A percentile compares a stretch with the other conserved stretches of the same genome.
phyloP scores from a whole-genome alignment of 92 coral and sea anemone genomes.

The Siderastrea radians region DNA sequence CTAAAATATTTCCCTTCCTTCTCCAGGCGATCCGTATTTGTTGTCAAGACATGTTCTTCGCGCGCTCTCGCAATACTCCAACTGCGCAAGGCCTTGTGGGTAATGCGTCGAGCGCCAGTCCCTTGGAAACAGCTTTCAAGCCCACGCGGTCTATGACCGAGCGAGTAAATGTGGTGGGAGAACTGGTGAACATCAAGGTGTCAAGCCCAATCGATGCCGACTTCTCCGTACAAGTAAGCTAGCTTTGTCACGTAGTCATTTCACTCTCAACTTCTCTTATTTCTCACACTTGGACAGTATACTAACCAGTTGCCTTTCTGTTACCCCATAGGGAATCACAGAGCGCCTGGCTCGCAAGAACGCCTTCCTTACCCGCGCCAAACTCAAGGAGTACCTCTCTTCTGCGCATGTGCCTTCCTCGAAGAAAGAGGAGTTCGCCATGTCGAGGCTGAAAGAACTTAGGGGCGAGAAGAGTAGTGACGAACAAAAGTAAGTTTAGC shows the following conservation, averaged over 20 bases:
- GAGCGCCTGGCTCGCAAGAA: conserved; percentile 93
- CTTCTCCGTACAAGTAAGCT: conserved; percentile 90
- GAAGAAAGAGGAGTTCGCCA: conserved; percentile 86
- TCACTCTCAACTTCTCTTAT: too few species aligned
- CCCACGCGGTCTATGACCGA: conserved; percentile 86
- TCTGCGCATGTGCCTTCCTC: conserved; percentile 88
- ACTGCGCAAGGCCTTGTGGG: conserved; percentile 76
- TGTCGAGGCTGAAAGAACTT: conserved; percentile 88
- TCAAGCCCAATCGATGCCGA: conserved; percentile 84
- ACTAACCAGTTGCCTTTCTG: neutral
- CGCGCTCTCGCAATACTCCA: conserved; percentile 88
- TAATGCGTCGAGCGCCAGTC: conserved; percentile 69
- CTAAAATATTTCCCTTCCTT: neutral
- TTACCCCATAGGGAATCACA: conserved; percentile 75
- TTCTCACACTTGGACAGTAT: neutral
- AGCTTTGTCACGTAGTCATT: neutral
- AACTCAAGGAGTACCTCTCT: conserved; percentile 90
- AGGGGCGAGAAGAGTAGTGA: conserved; percentile 80
- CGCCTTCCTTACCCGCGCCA: conserved; percentile 94
- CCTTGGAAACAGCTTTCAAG: conserved; percentile 90
- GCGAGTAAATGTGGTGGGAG: conserved; percentile 95
- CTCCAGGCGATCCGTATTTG: conserved; percentile 91
- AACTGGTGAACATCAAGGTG: conserved; percentile 97
- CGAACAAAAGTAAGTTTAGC: conserved; percentile 63
- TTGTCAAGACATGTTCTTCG: conserved; percentile 99